These are phyloP conservation scores for Colius striatus DNA, from an alignment of 2,113 vertebrate species.

Conservation along the genomic window DNA sequence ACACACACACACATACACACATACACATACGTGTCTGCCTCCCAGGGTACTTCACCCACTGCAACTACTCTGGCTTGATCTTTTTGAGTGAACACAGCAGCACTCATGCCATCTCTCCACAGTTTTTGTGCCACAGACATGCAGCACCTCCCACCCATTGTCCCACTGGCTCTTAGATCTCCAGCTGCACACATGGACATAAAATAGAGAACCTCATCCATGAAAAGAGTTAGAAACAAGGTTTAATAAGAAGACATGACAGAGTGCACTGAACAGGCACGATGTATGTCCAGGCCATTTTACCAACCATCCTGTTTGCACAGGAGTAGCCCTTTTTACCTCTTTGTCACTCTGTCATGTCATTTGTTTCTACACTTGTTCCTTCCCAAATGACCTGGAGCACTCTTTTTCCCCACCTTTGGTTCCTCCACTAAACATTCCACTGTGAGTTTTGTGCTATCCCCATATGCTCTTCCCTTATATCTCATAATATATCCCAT, in stretches of 20 bases:
- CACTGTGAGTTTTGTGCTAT: background rate
- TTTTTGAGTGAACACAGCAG: background rate
- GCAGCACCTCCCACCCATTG: background rate
- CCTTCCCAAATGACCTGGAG: background rate
- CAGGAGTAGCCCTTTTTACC: background rate
- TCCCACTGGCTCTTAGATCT: background rate
- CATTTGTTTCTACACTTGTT: background rate
- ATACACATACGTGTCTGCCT: no score
- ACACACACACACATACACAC: no score
- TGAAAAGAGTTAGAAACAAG: background rate
- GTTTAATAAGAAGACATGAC: background rate
- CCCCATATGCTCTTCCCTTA: background rate
- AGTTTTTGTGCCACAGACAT: background rate
- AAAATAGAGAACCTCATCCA: background rate
- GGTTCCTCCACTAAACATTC: background rate
- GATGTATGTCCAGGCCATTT: background rate
- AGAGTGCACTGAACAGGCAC: background rate
- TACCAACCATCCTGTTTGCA: background rate
- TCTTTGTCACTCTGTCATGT: background rate
- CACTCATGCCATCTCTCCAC: background rate
- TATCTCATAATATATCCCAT: background rate
- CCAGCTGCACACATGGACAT: accelerated
- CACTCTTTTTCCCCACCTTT: background rate
- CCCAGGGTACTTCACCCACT: background rate
- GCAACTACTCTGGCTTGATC: background rate